Conservation (phyloP, 2,113 vertebrate species). For the Ptychochromis oligacanthus region DNA sequence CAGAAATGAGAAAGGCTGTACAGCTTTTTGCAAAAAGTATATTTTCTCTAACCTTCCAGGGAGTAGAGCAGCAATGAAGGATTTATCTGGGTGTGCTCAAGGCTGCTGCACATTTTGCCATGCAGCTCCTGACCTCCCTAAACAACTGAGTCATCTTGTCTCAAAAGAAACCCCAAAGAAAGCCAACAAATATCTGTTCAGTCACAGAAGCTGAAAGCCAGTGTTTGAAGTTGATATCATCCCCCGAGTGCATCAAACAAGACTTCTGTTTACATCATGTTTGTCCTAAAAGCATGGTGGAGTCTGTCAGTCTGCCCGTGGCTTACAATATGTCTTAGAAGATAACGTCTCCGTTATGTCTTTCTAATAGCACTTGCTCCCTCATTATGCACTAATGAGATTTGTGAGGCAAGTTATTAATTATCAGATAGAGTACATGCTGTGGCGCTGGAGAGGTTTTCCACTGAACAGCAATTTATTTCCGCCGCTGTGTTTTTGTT, state of each 20-base stretch:
- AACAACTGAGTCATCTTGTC: slow-evolving; percentile 3
- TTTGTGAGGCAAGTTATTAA: slow-evolving; percentile 64
- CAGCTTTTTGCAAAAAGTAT: not conserved
- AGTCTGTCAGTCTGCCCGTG: slow-evolving; percentile 6
- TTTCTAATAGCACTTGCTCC: slow-evolving; percentile 51
- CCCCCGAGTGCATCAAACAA: not conserved
- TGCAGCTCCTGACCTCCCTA: not conserved
- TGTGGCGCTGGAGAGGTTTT: slow-evolving; percentile 14
- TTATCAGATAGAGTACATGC: slow-evolving; percentile 39
- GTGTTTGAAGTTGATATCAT: not conserved
- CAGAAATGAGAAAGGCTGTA: not conserved
- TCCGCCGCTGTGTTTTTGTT: not conserved
- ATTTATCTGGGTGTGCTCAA: not conserved
- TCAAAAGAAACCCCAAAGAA: not conserved
- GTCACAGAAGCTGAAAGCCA: not conserved
- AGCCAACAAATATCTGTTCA: not conserved
- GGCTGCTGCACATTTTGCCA: not conserved
- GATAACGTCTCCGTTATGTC: slow-evolving; percentile 38
- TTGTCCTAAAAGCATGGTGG: slow-evolving; percentile 10
- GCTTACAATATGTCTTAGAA: slow-evolving; percentile 1
- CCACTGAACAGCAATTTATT: slow-evolving; percentile 4
- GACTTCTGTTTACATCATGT: not conserved
- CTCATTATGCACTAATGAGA: slow-evolving; percentile 60
- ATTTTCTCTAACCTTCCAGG: slow-evolving; percentile 2
- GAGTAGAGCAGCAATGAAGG: not conserved